Evolutionary conservation across 2,113 vertebrate species (phyloP).

Genomic region (Perccottus glenii): DNA sequence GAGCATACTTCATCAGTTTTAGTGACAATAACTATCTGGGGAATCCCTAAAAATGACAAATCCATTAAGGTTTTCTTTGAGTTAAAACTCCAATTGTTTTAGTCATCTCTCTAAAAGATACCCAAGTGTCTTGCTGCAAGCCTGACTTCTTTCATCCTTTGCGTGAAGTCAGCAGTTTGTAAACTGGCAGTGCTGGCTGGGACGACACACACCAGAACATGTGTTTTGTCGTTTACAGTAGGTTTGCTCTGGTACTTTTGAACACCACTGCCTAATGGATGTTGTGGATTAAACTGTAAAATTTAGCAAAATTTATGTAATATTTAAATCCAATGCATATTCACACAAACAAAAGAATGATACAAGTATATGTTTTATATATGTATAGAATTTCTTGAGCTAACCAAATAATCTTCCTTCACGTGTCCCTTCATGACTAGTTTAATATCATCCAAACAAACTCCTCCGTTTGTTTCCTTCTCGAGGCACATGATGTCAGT

Average conservation of each 20-base stretch:
- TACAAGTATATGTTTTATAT: background rate
- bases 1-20: conserved; percentile 14
- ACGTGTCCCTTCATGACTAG: background rate
- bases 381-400: too few species aligned
- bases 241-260: background rate
- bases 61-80: background rate
- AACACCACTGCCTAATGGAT: background rate
- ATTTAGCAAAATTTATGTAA: background rate
- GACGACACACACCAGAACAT: conserved; percentile 38
- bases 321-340: background rate
- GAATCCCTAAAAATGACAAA: conserved; percentile 20
- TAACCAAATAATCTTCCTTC: background rate
- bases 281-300: conserved; percentile 19
- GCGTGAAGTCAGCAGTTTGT: fast-evolving
- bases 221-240: background rate
- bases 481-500: background rate
- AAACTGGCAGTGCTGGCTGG: fast-evolving
- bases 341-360: background rate
- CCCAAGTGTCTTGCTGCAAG: conserved; percentile 15
- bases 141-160: conserved; percentile 31
- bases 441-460: background rate
- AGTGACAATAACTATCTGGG: conserved; percentile 29
- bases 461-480: background rate
- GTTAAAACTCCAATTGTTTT: background rate
- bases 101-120: conserved; percentile 4